phyloP scores from a whole-genome alignment of 2,113 vertebrate genomes.

The Corvus hawaiiensis region DNA sequence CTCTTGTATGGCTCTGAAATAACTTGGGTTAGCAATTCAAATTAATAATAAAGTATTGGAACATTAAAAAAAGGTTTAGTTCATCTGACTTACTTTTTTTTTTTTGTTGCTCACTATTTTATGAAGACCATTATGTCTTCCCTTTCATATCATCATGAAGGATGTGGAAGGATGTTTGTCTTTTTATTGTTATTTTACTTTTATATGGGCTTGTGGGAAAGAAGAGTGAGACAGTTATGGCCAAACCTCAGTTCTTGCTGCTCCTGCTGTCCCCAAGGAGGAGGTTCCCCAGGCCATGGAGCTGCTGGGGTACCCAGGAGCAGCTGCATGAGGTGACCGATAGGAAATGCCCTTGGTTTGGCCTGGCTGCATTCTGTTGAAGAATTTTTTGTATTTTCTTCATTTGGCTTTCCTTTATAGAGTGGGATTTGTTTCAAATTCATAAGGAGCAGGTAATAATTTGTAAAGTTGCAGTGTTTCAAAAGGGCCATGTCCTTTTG shows the following conservation, averaged over 20 bases:
- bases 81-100: background rate
- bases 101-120: background rate
- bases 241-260: background rate
- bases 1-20: background rate
- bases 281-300: background rate
- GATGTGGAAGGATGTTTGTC: background rate
- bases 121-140: background rate
- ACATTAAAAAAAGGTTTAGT: background rate
- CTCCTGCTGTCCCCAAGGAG: background rate
- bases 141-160: background rate
- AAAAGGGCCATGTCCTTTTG: background rate
- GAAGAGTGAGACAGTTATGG: background rate
- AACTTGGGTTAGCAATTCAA: background rate
- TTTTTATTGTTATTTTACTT: background rate
- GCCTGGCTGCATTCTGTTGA: background rate
- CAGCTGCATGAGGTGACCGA: too few relatives aligned
- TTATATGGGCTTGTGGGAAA: background rate
- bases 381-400: background rate
- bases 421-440: background rate
- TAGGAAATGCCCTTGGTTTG: background rate
- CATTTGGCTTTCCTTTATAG: background rate
- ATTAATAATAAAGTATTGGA: background rate
- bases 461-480: background rate
- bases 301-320: background rate
- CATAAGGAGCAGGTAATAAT: background rate